Conservation (phyloP, 2,888 invertebrate species). For the Ypsolopha scabrella region DNA sequence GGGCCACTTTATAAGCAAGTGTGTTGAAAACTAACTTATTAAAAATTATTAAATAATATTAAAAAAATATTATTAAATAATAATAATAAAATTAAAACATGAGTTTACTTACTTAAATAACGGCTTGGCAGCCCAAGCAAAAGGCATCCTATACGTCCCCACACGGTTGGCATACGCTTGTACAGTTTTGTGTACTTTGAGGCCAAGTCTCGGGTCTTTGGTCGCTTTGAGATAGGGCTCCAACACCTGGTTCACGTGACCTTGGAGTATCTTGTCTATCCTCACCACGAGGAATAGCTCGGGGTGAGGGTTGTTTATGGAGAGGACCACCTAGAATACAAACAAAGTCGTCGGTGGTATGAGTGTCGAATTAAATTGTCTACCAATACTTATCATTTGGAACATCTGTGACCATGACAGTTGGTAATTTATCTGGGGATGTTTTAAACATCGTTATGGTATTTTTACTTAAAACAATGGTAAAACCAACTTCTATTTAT, state of each 20-base stretch:
- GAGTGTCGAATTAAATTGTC: too few species aligned
- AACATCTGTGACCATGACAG: too few species aligned
- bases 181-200: conserved; percentile 85
- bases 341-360: background rate
- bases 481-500: too few species aligned
- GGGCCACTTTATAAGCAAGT: too few species aligned
- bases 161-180: conserved; percentile 85
- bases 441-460: too few species aligned
- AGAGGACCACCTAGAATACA: conserved; percentile 83
- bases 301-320: conserved; percentile 88
- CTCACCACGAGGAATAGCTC: conserved; percentile 93
- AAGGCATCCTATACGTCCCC: conserved; percentile 94
- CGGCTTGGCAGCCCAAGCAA: conserved; percentile 96
- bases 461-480: too few species aligned
- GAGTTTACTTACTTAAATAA: conserved; percentile 71
- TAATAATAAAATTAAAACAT: background rate
- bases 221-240: conserved; percentile 89
- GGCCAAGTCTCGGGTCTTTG: conserved; percentile 81
- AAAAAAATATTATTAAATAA: too few species aligned
- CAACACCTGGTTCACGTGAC: conserved; percentile 83
- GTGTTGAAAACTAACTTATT: too few species aligned
- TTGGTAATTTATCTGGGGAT: too few species aligned
- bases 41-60: too few species aligned
- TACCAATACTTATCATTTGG: too few species aligned
- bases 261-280: conserved; percentile 95